A percentile compares a stretch with the other conserved stretches of the same genome.
These are phyloP conservation scores for Lepidocolaptes lacrymiger DNA, from an alignment of 2,797 vertebrate genomes.

Conservation along the genomic window DNA sequence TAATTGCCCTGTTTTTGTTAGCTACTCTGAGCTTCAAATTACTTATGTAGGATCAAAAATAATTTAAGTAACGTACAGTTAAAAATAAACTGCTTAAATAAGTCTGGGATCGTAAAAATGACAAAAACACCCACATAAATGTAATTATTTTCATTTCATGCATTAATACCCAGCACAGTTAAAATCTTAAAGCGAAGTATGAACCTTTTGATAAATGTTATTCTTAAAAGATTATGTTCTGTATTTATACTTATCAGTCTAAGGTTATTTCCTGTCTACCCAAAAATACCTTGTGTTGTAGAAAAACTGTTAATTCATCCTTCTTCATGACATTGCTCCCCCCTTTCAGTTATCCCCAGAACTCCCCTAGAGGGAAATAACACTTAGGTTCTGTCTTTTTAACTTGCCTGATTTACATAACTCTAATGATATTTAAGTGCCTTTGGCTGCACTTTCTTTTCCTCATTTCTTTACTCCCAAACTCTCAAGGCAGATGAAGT, in stretches of 20 bases:
- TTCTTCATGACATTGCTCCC: constrained; percentile 20
- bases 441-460: constrained; percentile 46
- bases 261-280: neutral
- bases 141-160: neutral
- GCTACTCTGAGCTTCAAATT: neutral
- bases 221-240: neutral
- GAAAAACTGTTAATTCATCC: constrained; percentile 36
- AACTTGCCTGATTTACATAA: constrained; percentile 55
- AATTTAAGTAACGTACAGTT: neutral
- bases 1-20: neutral
- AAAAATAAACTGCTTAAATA: neutral
- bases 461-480: neutral
- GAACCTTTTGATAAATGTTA: neutral
- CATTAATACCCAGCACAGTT: neutral
- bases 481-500: constrained; percentile 52
- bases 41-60: neutral
- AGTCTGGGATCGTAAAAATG: neutral
- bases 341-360: constrained; percentile 31
- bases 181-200: neutral
- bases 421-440: constrained; percentile 34
- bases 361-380: constrained; percentile 56
- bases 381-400: constrained; percentile 52
- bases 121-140: neutral
- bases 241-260: neutral
- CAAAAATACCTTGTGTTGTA: neutral